Percentiles rank a stretch among this genome's conserved stretches.
Conservation (phyloP, 2,888 invertebrate genomes). For the Trisateles emortualis region DNA sequence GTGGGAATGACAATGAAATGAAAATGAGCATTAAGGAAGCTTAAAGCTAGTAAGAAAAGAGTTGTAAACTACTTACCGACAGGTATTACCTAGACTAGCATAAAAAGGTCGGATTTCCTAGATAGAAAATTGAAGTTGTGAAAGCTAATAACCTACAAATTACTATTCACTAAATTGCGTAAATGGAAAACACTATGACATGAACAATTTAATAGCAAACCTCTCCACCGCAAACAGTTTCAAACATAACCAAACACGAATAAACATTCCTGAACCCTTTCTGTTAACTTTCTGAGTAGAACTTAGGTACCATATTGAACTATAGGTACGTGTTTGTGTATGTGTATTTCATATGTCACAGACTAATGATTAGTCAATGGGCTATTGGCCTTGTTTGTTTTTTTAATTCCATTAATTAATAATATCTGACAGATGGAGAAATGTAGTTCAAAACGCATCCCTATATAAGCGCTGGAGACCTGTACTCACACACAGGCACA, state of each 20-base stretch:
- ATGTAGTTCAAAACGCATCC: too few species aligned
- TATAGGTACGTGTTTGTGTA: background rate
- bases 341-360: conserved; percentile 19
- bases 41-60: too few species aligned
- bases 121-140: too few species aligned
- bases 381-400: conserved; percentile 34
- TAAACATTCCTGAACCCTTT: conserved; percentile 4
- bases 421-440: too few species aligned
- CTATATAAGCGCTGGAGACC: too few species aligned
- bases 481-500: too few species aligned
- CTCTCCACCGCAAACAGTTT: conserved; percentile 2
- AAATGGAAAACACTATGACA: background rate
- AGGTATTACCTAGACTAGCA: too few species aligned
- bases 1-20: too few species aligned
- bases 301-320: conserved; percentile 22
- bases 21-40: too few species aligned
- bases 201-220: background rate
- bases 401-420: too few species aligned
- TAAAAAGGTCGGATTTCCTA: too few species aligned
- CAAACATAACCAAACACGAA: conserved; percentile 7
- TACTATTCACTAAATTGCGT: background rate
- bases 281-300: conserved; percentile 25
- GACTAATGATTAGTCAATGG: conserved; percentile 47
- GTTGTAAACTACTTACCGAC: too few species aligned
- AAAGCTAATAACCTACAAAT: conserved; percentile 3